Evolutionary conservation across 2,888 invertebrate species (phyloP), one percentile per base, ranked within the genome.

Genomic region (Spodoptera exigua): DNA sequence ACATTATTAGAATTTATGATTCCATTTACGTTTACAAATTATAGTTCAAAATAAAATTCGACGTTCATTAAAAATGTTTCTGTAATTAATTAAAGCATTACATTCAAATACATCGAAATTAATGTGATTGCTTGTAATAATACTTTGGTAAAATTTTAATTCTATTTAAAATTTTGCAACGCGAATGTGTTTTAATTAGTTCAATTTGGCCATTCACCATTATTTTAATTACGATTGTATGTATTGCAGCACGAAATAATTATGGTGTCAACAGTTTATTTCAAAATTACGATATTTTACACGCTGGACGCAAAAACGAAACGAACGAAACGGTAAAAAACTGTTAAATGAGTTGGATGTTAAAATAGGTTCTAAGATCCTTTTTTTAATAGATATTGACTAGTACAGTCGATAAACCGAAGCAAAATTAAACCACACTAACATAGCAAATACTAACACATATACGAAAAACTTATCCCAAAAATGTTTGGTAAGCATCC

Each of bases 121-220:
- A 9, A 52, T 44, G 7, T 17, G 17, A 44, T 10, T 17, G 13
- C 13, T 11, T 4, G 37, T 43, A 17, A 17, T 43, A 27, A 17
- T 14, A 41, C 16, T 13, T n/a, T 13, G 7, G 11, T 11, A 51
- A 14, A 5, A 37, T n/a, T 62, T 37, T 49, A 49, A 49, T 36
- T 49, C 9, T 32, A 49, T 21, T 49, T 63, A 39, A 55, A 65
- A 55, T 39, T 41, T 46, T 35, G 36, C 45, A 51, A 9, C 4
- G 11, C 10, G 36, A 48, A 64, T 57, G 54, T 44, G 37, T 49
- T 73, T 55, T 53, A 65, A 70, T 73, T 61, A 56, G 44, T 56
- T 65, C 58, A 69, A 73, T 65, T 69, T 70, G 61, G 65, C 57
- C 14, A 34, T 32, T 44, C 41, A 61, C 65, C 70, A 73, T 61